phyloP scores from a whole-genome alignment of 1,140 invertebrate genomes.

The Drosophila teissieri region DNA sequence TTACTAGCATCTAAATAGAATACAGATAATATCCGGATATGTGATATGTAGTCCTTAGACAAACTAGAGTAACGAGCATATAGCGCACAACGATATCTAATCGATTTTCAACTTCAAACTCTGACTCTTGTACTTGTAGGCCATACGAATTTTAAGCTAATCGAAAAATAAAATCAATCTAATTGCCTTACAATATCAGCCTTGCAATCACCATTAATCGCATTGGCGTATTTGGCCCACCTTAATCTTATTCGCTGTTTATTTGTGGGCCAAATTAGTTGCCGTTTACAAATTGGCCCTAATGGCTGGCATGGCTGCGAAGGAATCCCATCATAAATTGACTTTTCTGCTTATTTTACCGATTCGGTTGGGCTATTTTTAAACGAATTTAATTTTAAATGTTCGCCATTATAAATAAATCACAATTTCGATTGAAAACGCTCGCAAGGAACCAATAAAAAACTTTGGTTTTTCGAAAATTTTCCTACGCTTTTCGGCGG shows the following conservation, averaged over 20 bases:
- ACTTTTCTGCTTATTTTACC: conserved; percentile 22
- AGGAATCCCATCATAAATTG: conserved; percentile 48
- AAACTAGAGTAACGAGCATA: conserved; percentile 58
- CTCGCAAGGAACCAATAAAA: conserved; percentile 9
- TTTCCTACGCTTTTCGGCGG: conserved; percentile 35
- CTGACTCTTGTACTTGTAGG: conserved; percentile 34
- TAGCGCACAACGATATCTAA: conserved; percentile 67
- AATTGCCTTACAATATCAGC: conserved; percentile 49
- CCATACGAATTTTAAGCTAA: conserved; percentile 45
- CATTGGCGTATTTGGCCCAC: conserved; percentile 43
- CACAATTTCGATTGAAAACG: conserved; percentile 44
- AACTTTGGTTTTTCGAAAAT: conserved; percentile 3
- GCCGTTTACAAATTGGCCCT: conserved; percentile 53
- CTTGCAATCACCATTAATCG: conserved; percentile 51
- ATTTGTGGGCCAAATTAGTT: conserved; percentile 47
- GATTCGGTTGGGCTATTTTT: conserved; percentile 39
- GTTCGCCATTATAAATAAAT: conserved; percentile 47
- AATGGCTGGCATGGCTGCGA: conserved; percentile 29
- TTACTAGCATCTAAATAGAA: conserved; percentile 52
- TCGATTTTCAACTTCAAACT: conserved; percentile 55
- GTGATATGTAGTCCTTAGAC: conserved; percentile 66
- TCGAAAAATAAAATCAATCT: conserved; percentile 50
- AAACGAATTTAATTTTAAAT: conserved; percentile 52
- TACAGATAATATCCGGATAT: conserved; percentile 70
- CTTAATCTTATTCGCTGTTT: conserved; percentile 20